Evolutionary conservation across 2,113 vertebrate species (phyloP).

Genomic region (Sebastes schlegelii): DNA sequence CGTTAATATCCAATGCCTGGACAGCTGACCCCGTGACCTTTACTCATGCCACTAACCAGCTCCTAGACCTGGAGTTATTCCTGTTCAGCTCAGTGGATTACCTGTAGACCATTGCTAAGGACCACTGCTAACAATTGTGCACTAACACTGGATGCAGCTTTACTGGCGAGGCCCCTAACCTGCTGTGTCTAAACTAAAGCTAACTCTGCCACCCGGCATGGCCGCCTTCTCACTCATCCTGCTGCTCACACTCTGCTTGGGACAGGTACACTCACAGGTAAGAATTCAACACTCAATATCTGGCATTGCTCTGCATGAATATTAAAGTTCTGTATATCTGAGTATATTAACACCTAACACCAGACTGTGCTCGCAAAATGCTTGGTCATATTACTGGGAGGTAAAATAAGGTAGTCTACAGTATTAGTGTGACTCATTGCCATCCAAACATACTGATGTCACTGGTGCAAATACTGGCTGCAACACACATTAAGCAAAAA

Average conservation of each 20-base stretch:
- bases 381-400: constrained; percentile 4
- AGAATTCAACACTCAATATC: constrained; percentile 28
- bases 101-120: constrained; percentile 36
- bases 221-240: constrained; percentile 50
- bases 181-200: constrained; percentile 48
- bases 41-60: constrained; percentile 55
- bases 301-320: background rate
- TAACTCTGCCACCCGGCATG: constrained; percentile 74
- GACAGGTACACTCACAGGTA: constrained; percentile 75
- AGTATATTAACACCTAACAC: too few species aligned
- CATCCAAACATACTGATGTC: constrained; percentile 16
- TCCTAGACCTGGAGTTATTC: constrained; percentile 25
- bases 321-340: too few species aligned
- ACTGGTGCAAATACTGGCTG: background rate
- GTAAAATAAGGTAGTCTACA: constrained; percentile 1
- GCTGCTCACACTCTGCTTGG: constrained; percentile 65
- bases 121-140: constrained; percentile 21
- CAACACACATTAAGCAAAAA: constrained; percentile 8
- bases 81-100: constrained; percentile 48
- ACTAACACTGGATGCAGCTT: constrained; percentile 56
- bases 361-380: too few species aligned
- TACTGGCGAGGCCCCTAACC: constrained; percentile 48
- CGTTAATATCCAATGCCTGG: constrained; percentile 15
- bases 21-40: constrained; percentile 49
- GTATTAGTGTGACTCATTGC: background rate